Conservation (phyloP, 2,888 invertebrate species). For the Monochamus alternatus region DNA sequence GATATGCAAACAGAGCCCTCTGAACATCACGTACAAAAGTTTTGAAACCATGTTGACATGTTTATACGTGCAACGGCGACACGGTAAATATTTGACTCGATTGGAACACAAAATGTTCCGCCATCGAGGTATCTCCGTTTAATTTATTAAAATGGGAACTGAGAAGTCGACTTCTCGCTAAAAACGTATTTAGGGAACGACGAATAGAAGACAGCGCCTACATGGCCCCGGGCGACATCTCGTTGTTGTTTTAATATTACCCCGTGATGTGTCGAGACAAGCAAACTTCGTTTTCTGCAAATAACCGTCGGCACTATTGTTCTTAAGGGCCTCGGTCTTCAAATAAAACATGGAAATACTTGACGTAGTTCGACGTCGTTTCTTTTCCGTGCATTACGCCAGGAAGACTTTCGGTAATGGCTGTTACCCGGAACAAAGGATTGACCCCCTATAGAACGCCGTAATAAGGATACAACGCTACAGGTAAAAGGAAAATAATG, state of each 20-base stretch:
- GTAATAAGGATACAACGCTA: no score
- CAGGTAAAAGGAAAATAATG: no score
- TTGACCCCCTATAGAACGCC: no score
- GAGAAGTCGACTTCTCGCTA: constrained; percentile 6
- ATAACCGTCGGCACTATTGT: constrained; percentile 18
- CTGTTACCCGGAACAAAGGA: no score
- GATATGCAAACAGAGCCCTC: no score
- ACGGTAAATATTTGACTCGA: no score
- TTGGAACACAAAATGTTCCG: background rate
- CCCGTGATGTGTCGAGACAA: constrained; percentile 1
- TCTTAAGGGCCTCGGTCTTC: background rate
- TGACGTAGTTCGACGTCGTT: background rate
- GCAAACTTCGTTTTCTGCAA: constrained; percentile 7
- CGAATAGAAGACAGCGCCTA: constrained; percentile 9
- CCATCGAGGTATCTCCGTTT: constrained; percentile 7
- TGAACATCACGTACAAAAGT: no score
- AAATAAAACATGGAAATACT: constrained; percentile 13
- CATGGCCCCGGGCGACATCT: constrained; percentile 5
- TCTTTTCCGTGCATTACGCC: constrained; percentile 12
- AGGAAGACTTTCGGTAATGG: background rate
- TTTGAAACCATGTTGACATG: no score
- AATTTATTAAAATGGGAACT: constrained; percentile 16
- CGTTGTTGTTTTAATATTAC: constrained; percentile 14
- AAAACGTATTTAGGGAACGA: background rate
- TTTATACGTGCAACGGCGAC: no score